Evolutionary conservation across 2,888 invertebrate species (phyloP).

Genomic region (Cephalotes varians): DNA sequence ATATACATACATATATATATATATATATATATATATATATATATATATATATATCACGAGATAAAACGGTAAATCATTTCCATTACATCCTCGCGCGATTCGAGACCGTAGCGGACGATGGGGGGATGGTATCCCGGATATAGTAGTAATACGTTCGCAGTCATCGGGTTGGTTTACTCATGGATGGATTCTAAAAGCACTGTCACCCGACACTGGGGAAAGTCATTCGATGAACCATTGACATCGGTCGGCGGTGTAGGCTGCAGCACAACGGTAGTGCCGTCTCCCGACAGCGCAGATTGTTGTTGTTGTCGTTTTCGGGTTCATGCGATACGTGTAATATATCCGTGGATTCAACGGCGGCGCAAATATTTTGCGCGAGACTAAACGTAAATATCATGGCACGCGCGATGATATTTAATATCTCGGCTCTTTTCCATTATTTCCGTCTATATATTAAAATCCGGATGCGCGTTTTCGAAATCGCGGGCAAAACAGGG

Average conservation of each 20-base stretch:
- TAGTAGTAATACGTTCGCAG: constrained; percentile 65
- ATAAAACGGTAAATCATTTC: constrained; percentile 43
- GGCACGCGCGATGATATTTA: constrained; percentile 48
- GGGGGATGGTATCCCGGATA: constrained; percentile 25
- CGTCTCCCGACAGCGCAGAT: constrained; percentile 19
- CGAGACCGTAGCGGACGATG: neutral
- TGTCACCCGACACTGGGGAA: constrained; percentile 72
- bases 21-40: neutral
- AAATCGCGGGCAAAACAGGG: constrained; percentile 44
- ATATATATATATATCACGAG: neutral
- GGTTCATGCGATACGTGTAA: constrained; percentile 54
- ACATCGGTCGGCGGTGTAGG: constrained; percentile 41
- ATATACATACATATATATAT: neutral
- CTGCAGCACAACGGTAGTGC: constrained; percentile 18
- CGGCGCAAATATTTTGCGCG: constrained; percentile 66
- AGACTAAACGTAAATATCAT: constrained; percentile 73
- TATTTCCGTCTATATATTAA: constrained; percentile 52
- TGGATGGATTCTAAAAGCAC: constrained; percentile 74
- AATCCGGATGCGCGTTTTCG: constrained; percentile 52
- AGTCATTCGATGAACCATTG: constrained; percentile 67
- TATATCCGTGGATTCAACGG: constrained; percentile 27
- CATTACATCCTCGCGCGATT: constrained; percentile 32
- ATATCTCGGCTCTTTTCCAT: constrained; percentile 46
- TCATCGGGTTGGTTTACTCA: constrained; percentile 72
- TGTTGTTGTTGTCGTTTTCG: constrained; percentile 57